A percentile compares a stretch with the other conserved stretches of the same genome.
Conservation (phyloP, 2,113 vertebrate genomes). For the Alethe castanea region DNA sequence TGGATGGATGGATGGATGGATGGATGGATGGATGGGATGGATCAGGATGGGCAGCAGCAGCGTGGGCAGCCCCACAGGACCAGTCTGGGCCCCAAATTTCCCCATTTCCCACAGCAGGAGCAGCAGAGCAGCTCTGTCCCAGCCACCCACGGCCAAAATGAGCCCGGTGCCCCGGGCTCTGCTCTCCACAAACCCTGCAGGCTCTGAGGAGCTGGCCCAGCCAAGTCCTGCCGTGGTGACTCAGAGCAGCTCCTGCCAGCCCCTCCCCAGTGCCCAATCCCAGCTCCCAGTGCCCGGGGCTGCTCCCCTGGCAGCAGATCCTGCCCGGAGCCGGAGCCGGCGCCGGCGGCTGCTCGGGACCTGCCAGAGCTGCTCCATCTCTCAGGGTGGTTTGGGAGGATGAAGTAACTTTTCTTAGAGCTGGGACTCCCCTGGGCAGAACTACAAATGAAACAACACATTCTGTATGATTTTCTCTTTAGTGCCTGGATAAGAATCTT, state of each 20-base stretch:
- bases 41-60: not conserved
- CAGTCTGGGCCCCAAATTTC: accelerated
- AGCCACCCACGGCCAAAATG: not conserved
- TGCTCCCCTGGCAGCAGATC: not conserved
- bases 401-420: constrained; percentile 3
- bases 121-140: not conserved
- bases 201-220: not conserved
- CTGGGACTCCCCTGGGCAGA: not conserved
- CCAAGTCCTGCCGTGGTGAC: accelerated
- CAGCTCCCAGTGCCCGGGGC: accelerated
- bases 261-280: accelerated
- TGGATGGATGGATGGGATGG: not conserved
- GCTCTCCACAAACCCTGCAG: not conserved
- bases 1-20: too few relatives aligned
- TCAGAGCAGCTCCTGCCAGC: not conserved
- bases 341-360: not conserved
- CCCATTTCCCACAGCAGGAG: not conserved
- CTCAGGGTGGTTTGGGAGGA: not conserved
- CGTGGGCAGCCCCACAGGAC: not conserved
- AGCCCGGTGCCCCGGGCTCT: accelerated
- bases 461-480: not conserved
- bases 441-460: not conserved
- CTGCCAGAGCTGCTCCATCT: not conserved
- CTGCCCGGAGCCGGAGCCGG: not conserved
- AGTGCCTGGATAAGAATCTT: constrained; percentile 15